A percentile compares a stretch with the other conserved stretches of the same genome.
These are phyloP conservation scores for Spea hammondii DNA, from an alignment of 2,797 vertebrate species.

Conservation along the genomic window DNA sequence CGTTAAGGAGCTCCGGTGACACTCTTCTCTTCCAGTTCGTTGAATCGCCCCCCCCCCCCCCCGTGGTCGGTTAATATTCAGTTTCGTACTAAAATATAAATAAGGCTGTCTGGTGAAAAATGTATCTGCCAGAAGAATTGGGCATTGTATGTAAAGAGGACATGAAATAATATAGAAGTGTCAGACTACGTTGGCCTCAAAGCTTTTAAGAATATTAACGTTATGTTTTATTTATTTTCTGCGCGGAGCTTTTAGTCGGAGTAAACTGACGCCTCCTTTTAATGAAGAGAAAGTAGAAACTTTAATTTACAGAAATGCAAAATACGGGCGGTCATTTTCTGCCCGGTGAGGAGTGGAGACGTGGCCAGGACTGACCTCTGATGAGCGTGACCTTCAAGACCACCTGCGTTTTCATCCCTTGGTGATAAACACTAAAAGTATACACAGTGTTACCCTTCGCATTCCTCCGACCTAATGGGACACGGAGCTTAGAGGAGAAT, in stretches of 20 bases:
- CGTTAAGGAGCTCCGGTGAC: no score
- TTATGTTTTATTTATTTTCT: slow-evolving; percentile 46
- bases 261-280: background rate
- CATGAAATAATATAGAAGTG: slow-evolving; percentile 13
- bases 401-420: no score
- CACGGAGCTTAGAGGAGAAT: no score
- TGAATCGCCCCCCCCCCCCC: no score
- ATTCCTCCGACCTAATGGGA: no score
- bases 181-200: slow-evolving; percentile 12
- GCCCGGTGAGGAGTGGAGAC: no score
- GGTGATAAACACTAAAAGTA: no score
- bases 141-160: slow-evolving; percentile 1
- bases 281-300: slow-evolving; percentile 1
- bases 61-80: no score
- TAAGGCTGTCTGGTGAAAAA: slow-evolving; percentile 33
- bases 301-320: background rate
- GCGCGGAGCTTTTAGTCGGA: slow-evolving; percentile 22
- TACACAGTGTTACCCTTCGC: no score
- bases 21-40: no score
- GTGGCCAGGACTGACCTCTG: no score
- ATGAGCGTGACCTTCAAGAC: no score
- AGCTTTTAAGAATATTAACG: slow-evolving; percentile 48
- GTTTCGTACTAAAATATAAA: slow-evolving; percentile 4
- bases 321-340: background rate
- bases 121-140: slow-evolving; percentile 14